Conservation (phyloP, 2,888 invertebrate species). For the Hydriomena furcata region DNA sequence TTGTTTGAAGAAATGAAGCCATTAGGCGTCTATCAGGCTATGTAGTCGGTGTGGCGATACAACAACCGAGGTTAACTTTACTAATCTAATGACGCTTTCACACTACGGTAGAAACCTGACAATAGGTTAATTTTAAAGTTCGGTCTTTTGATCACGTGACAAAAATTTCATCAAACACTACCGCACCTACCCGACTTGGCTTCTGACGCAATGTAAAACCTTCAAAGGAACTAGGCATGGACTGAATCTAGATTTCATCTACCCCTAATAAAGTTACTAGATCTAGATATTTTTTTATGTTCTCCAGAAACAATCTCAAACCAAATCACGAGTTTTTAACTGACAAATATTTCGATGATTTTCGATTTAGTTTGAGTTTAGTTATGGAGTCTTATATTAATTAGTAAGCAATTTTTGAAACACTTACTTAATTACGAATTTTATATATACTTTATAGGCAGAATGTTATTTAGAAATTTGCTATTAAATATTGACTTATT, state of each 20-base stretch:
- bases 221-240: conserved; percentile 19
- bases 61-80: no score
- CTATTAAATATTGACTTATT: not conserved
- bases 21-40: no score
- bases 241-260: conserved; percentile 6
- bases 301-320: not conserved
- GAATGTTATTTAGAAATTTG: not conserved
- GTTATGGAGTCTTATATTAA: not conserved
- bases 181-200: not conserved
- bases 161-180: no score
- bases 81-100: no score
- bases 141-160: no score
- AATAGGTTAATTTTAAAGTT: no score
- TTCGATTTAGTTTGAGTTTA: not conserved
- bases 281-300: not conserved
- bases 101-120: no score
- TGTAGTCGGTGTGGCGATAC: no score
- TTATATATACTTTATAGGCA: not conserved
- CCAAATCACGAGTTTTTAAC: not conserved
- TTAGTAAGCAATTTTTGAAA: not conserved
- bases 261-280: not conserved
- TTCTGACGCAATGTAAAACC: conserved; percentile 5
- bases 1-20: no score
- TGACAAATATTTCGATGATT: not conserved
- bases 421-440: not conserved